These are phyloP conservation scores for Lineus longissimus DNA, from an alignment of 1,140 invertebrate genomes.

Conservation along the genomic window DNA sequence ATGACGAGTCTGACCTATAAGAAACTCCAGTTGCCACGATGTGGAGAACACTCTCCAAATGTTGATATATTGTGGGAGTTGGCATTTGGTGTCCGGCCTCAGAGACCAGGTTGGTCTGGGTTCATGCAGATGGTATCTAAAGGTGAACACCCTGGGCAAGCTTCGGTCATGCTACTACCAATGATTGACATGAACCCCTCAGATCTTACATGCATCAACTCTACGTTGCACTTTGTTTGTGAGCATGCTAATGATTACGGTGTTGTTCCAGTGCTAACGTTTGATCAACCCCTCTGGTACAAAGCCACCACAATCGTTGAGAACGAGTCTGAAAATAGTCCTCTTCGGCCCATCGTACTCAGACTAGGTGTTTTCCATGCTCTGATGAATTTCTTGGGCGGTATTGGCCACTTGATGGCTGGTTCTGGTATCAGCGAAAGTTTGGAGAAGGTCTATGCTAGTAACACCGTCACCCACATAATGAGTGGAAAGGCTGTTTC, in stretches of 20 bases:
- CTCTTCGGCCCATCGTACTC: slow-evolving; percentile 16
- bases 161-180: slow-evolving; percentile 28
- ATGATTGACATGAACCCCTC: slow-evolving; percentile 37
- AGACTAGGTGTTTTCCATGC: slow-evolving; percentile 28
- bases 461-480: slow-evolving; percentile 43
- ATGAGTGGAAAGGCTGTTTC: slow-evolving; percentile 48
- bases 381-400: slow-evolving; percentile 30
- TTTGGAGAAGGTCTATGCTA: slow-evolving; percentile 25
- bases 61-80: slow-evolving; percentile 5
- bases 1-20: background rate
- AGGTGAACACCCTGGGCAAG: slow-evolving; percentile 25
- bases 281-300: slow-evolving; percentile 34
- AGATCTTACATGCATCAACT: slow-evolving; percentile 33
- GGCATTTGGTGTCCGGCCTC: background rate
- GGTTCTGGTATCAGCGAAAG: slow-evolving; percentile 23
- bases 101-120: slow-evolving; percentile 11
- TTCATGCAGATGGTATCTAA: slow-evolving; percentile 21
- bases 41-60: background rate
- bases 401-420: slow-evolving; percentile 28
- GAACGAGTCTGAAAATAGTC: slow-evolving; percentile 13
- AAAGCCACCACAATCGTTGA: slow-evolving; percentile 25
- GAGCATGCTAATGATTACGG: slow-evolving; percentile 18
- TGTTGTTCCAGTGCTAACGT: slow-evolving; percentile 28
- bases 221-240: slow-evolving; percentile 29
- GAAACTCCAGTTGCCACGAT: background rate